Evolutionary conservation across 2,888 invertebrate genomes (phyloP).

Genomic region (Agrilus cyanescens): DNA sequence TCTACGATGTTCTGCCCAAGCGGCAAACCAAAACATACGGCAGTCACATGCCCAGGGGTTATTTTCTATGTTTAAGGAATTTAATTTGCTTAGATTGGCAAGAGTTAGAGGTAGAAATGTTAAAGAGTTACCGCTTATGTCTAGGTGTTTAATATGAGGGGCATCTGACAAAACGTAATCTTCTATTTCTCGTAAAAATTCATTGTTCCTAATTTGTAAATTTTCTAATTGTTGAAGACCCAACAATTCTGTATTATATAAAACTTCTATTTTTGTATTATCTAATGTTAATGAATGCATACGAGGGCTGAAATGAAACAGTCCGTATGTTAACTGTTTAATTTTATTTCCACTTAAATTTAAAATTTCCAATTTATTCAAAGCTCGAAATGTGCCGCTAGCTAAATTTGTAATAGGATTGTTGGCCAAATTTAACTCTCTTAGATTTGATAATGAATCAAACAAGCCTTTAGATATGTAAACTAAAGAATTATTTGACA

Average conservation of each 20-base stretch:
- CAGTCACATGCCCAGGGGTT: slow-evolving; percentile 85
- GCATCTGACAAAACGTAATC: slow-evolving; percentile 50
- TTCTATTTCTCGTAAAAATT: slow-evolving; percentile 48
- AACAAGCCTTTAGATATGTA: slow-evolving; percentile 57
- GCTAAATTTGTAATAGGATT: slow-evolving; percentile 50
- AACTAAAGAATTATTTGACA: slow-evolving; percentile 52
- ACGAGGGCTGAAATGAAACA: slow-evolving; percentile 52
- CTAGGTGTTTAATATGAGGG: slow-evolving; percentile 46
- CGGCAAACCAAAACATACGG: slow-evolving; percentile 65
- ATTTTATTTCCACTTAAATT: slow-evolving; percentile 48
- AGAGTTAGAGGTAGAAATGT: slow-evolving; percentile 60
- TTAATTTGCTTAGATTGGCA: slow-evolving; percentile 48
- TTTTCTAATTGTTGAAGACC: slow-evolving; percentile 48
- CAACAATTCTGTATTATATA: slow-evolving; percentile 53
- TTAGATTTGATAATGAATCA: slow-evolving; percentile 49
- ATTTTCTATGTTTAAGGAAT: slow-evolving; percentile 52
- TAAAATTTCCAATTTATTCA: slow-evolving; percentile 42
- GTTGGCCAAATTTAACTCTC: slow-evolving; percentile 48
- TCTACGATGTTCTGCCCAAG: slow-evolving; percentile 47
- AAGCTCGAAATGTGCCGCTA: slow-evolving; percentile 47
- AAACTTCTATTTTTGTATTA: slow-evolving; percentile 50
- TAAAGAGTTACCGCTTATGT: slow-evolving; percentile 59
- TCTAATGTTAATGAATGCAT: slow-evolving; percentile 51
- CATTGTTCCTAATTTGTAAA: slow-evolving; percentile 51
- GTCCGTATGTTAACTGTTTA: slow-evolving; percentile 42